Evolutionary conservation across 2,797 vertebrate species (phyloP).

Genomic region (Lithobates pipiens): DNA sequence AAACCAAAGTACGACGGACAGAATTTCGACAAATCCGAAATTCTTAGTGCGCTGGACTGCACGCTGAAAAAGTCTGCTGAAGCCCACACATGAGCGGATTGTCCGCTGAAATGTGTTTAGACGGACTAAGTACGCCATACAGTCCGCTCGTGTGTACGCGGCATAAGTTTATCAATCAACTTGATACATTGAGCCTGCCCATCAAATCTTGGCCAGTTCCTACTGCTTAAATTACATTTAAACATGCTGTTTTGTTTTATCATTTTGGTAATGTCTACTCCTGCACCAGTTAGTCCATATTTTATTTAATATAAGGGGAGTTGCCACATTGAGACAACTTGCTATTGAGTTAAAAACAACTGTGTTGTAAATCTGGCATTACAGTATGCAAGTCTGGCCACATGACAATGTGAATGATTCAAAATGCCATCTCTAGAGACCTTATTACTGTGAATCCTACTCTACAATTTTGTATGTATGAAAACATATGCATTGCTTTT

Average conservation of each 20-base stretch:
- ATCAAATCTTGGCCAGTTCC: too few species aligned
- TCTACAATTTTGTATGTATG: constrained; percentile 36
- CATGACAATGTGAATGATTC: constrained; percentile 24
- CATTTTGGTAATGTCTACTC: background rate
- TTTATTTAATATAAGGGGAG: background rate
- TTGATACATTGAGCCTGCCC: too few species aligned
- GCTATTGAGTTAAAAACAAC: constrained; percentile 6
- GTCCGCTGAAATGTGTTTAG: too few species aligned
- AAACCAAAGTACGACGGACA: too few species aligned
- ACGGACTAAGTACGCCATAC: too few species aligned
- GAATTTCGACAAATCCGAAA: too few species aligned
- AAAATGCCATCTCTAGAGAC: constrained; percentile 46
- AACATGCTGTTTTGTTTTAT: background rate
- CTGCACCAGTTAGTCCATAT: background rate
- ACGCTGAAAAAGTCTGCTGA: too few species aligned
- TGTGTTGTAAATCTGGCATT: constrained; percentile 1
- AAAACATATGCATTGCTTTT: constrained; percentile 52
- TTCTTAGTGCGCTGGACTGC: too few species aligned
- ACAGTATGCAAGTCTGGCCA: background rate
- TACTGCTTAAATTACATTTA: background rate
- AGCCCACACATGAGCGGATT: too few species aligned
- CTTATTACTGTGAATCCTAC: constrained; percentile 51
- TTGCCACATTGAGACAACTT: constrained; percentile 3
- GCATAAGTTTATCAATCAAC: too few species aligned
- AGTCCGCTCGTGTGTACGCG: too few species aligned